phyloP scores from a whole-genome alignment of 1,140 invertebrate species.

The Paraescarpia echinospica region DNA sequence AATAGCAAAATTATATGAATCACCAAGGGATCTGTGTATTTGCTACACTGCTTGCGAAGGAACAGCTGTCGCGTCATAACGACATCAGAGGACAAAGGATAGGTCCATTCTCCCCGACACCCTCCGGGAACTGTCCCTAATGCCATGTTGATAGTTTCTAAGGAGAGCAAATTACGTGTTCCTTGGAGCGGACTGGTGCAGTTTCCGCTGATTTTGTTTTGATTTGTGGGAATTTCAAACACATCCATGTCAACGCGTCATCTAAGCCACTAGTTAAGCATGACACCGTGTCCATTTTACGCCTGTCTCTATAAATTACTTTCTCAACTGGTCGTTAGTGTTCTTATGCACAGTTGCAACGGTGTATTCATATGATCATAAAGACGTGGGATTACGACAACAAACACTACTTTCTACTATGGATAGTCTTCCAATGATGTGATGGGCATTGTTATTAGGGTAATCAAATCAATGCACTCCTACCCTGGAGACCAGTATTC shows the following conservation, averaged over 20 bases:
- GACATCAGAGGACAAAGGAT: neutral
- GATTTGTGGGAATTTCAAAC: neutral
- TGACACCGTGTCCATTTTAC: neutral
- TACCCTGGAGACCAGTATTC: neutral
- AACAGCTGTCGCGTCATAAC: neutral
- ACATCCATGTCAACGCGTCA: neutral
- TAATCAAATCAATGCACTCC: neutral
- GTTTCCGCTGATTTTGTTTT: neutral
- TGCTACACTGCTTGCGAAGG: neutral
- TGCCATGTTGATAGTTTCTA: neutral
- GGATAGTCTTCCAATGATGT: neutral
- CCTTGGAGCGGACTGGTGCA: neutral
- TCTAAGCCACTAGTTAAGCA: neutral
- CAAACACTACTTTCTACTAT: neutral
- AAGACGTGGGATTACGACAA: neutral
- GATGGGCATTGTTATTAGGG: neutral
- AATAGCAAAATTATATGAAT: neutral
- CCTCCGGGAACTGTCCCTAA: neutral
- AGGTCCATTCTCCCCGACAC: neutral
- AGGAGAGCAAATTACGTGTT: neutral
- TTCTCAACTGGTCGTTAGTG: neutral
- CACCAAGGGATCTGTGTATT: neutral
- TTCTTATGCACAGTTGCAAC: neutral
- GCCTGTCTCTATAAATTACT: neutral
- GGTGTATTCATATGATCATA: neutral